Evolutionary conservation across 2,113 vertebrate species (phyloP), one percentile per base, ranked within the genome.

Genomic region (Symphodus melops): DNA sequence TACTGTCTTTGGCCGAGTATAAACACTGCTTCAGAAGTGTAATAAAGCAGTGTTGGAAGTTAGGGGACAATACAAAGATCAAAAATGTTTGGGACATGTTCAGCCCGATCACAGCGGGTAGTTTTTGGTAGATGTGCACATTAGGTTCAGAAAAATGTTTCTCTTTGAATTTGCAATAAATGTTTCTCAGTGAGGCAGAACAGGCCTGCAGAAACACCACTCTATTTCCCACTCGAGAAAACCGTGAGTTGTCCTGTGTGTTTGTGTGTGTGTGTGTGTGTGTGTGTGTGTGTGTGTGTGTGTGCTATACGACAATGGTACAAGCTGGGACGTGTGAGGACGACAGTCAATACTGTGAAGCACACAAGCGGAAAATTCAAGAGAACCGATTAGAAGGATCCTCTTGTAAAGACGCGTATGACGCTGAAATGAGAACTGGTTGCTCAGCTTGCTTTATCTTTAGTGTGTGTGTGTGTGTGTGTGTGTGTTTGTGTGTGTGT

Each of bases 141-240:
- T 20, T 64, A 21, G 39, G 44, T 68, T 58, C 1, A 11, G 79
- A 75, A 44, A 52, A 33, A 33, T 33, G 19, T 49, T 19, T 46
- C 17, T 33, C 37, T 17, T 75, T 62, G 46, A 73, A 68, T 53
- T 6, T 28, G 48, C n/a, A 83, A 81, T 71, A 79, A 83, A 58
- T 49, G 77, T 39, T 66, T 19, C 57, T 75, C 55, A 80, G 82
- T 75, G 2, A 64, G 11, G n/a, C 21, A 67, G 25, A 59, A 53
- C 67, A 56, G 0, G 39, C 33, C 48, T 21, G 44, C n/a, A 68
- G 71, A 73, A 82, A 70, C 28, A 33, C 75, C 69, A 42, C 51
- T 4, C 25, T 6, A 9, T 11, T 65, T 58, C 20, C 77, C 78
- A 76, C n/a, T 33, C 44, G 63, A 59, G 51, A 66, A 72, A 84